Evolutionary conservation across 2,797 vertebrate genomes (phyloP), one percentile per base, ranked within the genome.

Genomic region (Squalus acanthias): DNA sequence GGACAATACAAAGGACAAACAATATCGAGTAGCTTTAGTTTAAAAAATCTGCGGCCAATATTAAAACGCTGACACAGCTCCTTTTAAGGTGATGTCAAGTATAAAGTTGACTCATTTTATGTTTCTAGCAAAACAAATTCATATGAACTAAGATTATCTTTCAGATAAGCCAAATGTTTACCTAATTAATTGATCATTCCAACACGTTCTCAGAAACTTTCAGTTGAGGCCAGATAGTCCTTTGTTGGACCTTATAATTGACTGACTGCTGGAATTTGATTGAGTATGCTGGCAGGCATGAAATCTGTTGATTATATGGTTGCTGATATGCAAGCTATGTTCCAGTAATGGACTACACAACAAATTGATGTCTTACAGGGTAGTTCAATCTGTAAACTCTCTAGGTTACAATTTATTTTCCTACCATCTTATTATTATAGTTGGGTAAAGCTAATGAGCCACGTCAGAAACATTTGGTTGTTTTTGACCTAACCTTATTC

Each of bases 241-340:
- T 97, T 97, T 96, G 97, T 97, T 97, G 98, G 98, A 98, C 98
- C 98, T 98, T 98, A 98, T 98, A 97, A 97, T 98, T 97, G 97
- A 97, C 97, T 97, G 97, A 97, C 97, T 97, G 97, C 97, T 97
- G 96, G 97, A 97, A 98, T 98, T 97, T 98, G 97, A 97, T 98
- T 97, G 97, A 98, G 97, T 24, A 97, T 97, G 97, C 97, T 98
- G 97, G 97, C 97, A 98, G 97, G 97, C 97, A 97, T 97, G 96
- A 97, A 96, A 98, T 97, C 97, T 98, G 97, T 98, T 98, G 98
- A 98, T 98, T 96, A 97, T 96, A 97, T 97, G 97, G 97, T 97
- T 96, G 96, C 97, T 97, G 98, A 98, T 98, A 98, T 97, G 97
- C 97, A 98, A 98, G 50, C 46, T 53, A 50, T 88, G 50, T 26